phyloP scores from a whole-genome alignment of 2,797 vertebrate species.

The Sebastes steindachneri region DNA sequence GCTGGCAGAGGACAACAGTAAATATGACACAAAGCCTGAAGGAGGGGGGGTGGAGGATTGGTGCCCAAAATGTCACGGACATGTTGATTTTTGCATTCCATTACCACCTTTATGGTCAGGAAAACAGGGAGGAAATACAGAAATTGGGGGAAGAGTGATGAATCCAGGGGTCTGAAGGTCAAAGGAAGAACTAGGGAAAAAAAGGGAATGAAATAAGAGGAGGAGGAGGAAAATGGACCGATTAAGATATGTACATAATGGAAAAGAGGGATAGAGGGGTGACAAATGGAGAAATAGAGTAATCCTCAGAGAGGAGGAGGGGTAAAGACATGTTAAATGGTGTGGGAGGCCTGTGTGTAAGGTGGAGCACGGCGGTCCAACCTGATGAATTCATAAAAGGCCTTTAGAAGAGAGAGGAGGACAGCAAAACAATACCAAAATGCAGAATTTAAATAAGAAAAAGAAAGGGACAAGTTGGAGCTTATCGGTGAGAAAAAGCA shows the following conservation, averaged over 20 bases:
- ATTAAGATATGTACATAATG: slow-evolving; percentile 71
- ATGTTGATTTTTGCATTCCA: slow-evolving; percentile 71
- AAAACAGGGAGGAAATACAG: slow-evolving; percentile 38
- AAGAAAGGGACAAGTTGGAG: background rate
- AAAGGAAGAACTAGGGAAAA: slow-evolving; percentile 18
- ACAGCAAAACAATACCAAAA: slow-evolving; percentile 17
- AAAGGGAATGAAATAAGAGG: slow-evolving; percentile 12
- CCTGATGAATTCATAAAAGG: slow-evolving; percentile 58
- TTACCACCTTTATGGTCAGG: slow-evolving; percentile 47
- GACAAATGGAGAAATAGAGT: slow-evolving; percentile 57
- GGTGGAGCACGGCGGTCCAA: slow-evolving; percentile 33
- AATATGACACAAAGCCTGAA: slow-evolving; percentile 28
- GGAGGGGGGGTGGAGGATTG: background rate
- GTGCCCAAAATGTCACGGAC: slow-evolving; percentile 65
- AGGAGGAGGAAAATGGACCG: slow-evolving; percentile 29
- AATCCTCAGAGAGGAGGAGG: slow-evolving; percentile 50
- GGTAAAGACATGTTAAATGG: slow-evolving; percentile 63
- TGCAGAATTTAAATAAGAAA: background rate
- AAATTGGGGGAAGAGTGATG: slow-evolving; percentile 48
- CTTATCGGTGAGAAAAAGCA: background rate
- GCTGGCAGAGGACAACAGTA: slow-evolving; percentile 42
- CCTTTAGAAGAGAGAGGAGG: background rate
- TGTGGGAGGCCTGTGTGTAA: slow-evolving; percentile 46
- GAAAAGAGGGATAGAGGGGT: slow-evolving; percentile 32
- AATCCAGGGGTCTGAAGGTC: slow-evolving; percentile 67